Evolutionary conservation across 1,140 invertebrate species (phyloP), one percentile per base, ranked within the genome.

Genomic region (Helicoverpa armigera): DNA sequence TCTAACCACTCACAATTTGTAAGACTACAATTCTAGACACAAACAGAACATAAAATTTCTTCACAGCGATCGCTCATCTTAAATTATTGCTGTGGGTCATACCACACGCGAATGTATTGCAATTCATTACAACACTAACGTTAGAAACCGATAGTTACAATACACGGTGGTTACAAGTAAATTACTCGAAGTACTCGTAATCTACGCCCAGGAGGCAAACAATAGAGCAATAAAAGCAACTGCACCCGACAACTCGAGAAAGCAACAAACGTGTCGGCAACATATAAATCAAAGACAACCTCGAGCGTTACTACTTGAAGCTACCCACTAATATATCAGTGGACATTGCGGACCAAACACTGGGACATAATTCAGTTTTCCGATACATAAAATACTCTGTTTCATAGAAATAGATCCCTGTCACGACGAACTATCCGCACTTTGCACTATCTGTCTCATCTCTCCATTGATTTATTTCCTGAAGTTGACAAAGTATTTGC

Each of bases 191-290:
- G 84, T 84, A 88, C 80, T 90, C 84, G 84, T 87, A 89, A 90
- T 89, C 86, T 89, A 80, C 84, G 82, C 84, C 82, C 79, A 67
- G 83, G 80, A 85, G 87, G 83, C 86, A 85, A 93, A 94, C 92
- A 94, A 94, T 94, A 91, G 91, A 92, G 92, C 87, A 89, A 90
- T 94, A 94, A 94, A 87, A 83, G 88, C 84, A 81, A 91, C 85
- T 88, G 84, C 82, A 88, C 58, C 80, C 85, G 84, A 86, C 82
- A 85, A 84, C 81, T 87, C 84, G 89, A 86, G 89, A 92, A 92
- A 92, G 91, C 88, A 87, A 89, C 90, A 88, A 86, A 90, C 75
- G 79, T 93, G 92, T 94, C 92, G 89, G 88, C 86, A 90, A 89
- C 84, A 85, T 82, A 94, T 94, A 94, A 94, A 93, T 93, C 89